phyloP scores from a whole-genome alignment of 2,888 invertebrate genomes.

The Phengaris arion region DNA sequence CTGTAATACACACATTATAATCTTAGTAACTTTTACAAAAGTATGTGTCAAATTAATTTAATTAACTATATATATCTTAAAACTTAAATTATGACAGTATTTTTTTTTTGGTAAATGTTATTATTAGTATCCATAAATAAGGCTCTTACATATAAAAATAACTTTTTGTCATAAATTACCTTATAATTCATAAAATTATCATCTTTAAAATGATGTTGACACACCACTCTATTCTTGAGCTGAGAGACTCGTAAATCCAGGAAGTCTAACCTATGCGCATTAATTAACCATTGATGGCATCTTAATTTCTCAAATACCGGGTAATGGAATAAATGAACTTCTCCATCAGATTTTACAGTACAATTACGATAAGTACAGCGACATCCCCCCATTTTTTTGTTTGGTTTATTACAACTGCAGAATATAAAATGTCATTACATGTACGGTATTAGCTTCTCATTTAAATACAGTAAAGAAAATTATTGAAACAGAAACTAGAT shows the following conservation, averaged over 20 bases:
- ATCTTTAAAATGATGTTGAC: conserved; percentile 79
- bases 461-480: background rate
- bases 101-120: too few species aligned
- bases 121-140: too few species aligned
- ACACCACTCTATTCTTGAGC: conserved; percentile 80
- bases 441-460: too few species aligned
- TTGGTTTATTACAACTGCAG: background rate
- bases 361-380: conserved; percentile 80
- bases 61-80: too few species aligned
- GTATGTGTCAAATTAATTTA: too few species aligned
- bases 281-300: conserved; percentile 80
- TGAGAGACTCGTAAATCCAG: conserved; percentile 77
- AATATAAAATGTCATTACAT: too few species aligned
- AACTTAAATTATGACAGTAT: too few species aligned
- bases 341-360: conserved; percentile 68
- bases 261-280: conserved; percentile 75
- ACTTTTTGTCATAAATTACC: conserved; percentile 46
- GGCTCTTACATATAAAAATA: too few species aligned
- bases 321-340: conserved; percentile 81
- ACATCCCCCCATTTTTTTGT: conserved; percentile 77
- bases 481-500: background rate
- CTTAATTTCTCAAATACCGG: conserved; percentile 80
- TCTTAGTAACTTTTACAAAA: background rate
- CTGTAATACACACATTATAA: conserved; percentile 50
- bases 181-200: conserved; percentile 76